These are phyloP conservation scores for Halisarca cf. caerulea DNA, from an alignment of 37 sponge, comb jelly and placozoan genomes.

Conservation along the genomic window DNA sequence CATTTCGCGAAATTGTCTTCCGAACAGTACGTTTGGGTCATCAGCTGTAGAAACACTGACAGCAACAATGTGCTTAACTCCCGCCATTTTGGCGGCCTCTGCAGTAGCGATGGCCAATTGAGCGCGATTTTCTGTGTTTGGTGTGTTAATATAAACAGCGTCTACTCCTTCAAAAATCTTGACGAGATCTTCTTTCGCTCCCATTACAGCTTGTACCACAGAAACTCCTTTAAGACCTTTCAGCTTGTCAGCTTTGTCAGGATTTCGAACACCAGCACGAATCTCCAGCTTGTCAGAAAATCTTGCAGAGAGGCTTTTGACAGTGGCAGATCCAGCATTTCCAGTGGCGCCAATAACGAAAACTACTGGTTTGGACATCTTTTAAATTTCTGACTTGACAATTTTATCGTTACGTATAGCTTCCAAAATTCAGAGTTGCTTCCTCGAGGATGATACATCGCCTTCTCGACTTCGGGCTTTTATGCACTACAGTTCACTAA, in stretches of 20 bases:
- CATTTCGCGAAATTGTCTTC: constrained; percentile 33
- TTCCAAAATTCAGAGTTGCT: too few relatives aligned
- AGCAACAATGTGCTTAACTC: constrained; percentile 46
- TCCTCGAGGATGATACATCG: too few relatives aligned
- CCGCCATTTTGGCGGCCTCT: constrained; percentile 56
- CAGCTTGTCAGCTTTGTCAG: constrained; percentile 62
- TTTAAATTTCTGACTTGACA: too few relatives aligned
- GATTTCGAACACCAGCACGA: constrained; percentile 59
- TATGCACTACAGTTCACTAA: too few relatives aligned
- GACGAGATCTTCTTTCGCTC: constrained; percentile 29
- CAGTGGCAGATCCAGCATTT: constrained; percentile 53
- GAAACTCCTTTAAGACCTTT: constrained; percentile 36
- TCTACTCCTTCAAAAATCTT: constrained; percentile 51
- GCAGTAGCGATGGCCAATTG: constrained; percentile 44
- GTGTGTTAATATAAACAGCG: constrained; percentile 67
- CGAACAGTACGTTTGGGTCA: constrained; percentile 30
- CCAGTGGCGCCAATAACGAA: constrained; percentile 54
- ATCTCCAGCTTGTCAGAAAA: constrained; percentile 63
- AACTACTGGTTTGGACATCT: constrained; percentile 11
- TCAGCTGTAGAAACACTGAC: constrained; percentile 46
- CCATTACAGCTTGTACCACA: constrained; percentile 53
- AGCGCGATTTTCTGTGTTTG: constrained; percentile 45
- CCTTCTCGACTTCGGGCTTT: too few relatives aligned
- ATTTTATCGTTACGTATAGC: too few relatives aligned
- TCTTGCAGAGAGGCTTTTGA: constrained; percentile 37